These are phyloP conservation scores for Zapus hudsonius DNA, from an alignment of 2,113 vertebrate genomes.

Conservation along the genomic window DNA sequence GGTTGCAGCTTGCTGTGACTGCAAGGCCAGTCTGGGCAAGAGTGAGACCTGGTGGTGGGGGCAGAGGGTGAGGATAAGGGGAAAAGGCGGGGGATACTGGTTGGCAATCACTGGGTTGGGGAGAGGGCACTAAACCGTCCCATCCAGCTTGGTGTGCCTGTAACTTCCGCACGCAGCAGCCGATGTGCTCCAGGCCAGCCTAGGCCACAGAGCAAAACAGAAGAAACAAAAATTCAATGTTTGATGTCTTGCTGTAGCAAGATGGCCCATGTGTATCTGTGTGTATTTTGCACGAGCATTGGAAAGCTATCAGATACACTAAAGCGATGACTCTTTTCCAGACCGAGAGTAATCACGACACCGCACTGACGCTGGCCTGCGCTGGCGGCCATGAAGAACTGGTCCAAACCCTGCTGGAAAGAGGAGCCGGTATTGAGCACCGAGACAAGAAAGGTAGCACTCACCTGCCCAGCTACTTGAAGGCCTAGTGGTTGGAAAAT, in stretches of 20 bases:
- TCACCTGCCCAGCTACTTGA: background rate
- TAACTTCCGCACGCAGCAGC: background rate
- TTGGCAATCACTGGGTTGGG: background rate
- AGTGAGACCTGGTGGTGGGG: background rate
- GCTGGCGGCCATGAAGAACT: constrained; percentile 98
- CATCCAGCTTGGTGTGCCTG: background rate
- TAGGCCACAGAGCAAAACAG: background rate
- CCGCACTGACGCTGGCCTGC: constrained; percentile 96
- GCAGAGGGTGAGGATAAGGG: too few species aligned
- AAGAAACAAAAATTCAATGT: background rate
- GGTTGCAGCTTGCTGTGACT: too few species aligned
- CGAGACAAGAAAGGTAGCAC: constrained; percentile 96
- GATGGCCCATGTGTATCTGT: background rate
- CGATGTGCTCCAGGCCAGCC: background rate
- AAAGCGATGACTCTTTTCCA: constrained; percentile 70
- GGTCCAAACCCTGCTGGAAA: constrained; percentile 96
- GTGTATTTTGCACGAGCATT: constrained; percentile 12
- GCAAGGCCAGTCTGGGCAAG: too few species aligned
- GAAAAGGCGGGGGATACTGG: background rate
- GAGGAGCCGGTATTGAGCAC: constrained; percentile 98
- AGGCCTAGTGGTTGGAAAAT: background rate
- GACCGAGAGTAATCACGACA: constrained; percentile 99
- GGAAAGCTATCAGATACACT: constrained; percentile 29
- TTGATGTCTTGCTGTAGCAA: background rate
- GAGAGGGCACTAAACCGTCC: background rate